Evolutionary conservation across 2,888 invertebrate species (phyloP).

Genomic region (Endomychus coccineus): DNA sequence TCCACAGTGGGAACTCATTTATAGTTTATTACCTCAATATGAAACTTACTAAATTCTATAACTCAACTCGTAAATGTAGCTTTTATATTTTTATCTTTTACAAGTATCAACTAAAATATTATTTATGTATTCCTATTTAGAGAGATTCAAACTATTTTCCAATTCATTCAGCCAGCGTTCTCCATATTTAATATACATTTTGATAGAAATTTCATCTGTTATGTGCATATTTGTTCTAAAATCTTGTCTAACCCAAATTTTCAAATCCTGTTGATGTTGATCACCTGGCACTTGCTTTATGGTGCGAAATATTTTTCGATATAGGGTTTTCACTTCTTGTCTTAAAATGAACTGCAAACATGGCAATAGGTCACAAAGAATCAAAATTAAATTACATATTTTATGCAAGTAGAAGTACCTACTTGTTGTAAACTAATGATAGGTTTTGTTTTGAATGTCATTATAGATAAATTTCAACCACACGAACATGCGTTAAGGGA

Average conservation of each 20-base stretch:
- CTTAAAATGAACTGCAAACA: conserved; percentile 64
- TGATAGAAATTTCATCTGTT: conserved; percentile 65
- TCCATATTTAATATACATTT: conserved; percentile 63
- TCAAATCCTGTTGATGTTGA: conserved; percentile 56
- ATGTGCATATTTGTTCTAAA: conserved; percentile 65
- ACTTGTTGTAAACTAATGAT: conserved; percentile 56
- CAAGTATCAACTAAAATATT: too few relatives aligned
- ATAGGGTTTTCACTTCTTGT: conserved; percentile 69
- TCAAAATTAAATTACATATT: conserved; percentile 1
- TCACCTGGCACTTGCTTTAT: conserved; percentile 60
- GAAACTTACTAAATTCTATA: too few relatives aligned
- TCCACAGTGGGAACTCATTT: too few relatives aligned
- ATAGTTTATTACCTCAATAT: too few relatives aligned
- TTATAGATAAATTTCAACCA: conserved; percentile 1
- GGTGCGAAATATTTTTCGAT: conserved; percentile 63
- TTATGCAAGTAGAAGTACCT: conserved; percentile 14
- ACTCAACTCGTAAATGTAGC: too few relatives aligned
- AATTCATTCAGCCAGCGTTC: conserved; percentile 62
- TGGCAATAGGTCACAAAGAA: conserved; percentile 3
- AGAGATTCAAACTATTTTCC: conserved; percentile 56
- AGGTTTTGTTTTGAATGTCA: conserved; percentile 25
- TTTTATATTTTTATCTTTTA: too few relatives aligned
- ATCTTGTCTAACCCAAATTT: conserved; percentile 66
- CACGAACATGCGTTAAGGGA: too few relatives aligned
- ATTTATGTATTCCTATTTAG: too few relatives aligned